Base-by-base conservation (phyloP, 2,888 invertebrate genomes). In the Gastrophysa polygoni region DNA sequence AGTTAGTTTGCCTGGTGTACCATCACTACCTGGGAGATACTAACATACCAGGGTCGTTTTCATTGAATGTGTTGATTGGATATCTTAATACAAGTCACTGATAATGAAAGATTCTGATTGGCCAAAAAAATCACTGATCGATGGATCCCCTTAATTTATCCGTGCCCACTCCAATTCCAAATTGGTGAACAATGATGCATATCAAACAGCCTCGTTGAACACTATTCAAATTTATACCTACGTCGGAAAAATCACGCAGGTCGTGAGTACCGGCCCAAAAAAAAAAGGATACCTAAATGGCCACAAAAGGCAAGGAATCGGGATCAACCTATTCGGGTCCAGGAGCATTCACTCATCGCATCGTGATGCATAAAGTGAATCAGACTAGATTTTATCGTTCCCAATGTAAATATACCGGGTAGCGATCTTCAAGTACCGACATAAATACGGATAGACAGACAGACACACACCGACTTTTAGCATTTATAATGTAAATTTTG, bases 281-380 rank as follows among this genome's bases (percentile, higher is more conserved):
- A 56, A 56, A 38, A 49, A 44, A 28, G 16, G 32, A 28, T 28
- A 11, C 28, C 16, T 48, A 28, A 14, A 14, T 58, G 58, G 43
- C 64, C 61, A 57, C 58, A 61, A 64, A 58, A 64, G 64, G 55
- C 11, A 34, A 11, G 51, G 58, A 50, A 56, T 29, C 44, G 48
- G 50, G 59, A 48, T 52, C 47, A 56, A 48, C 48, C 56, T 52
- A 64, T 64, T 64, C 52, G 57, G 52, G 47, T 59, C 51, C 60
- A 64, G 60, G 58, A 64, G 64, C 61, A 61, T 64, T 68, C 64
- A 58, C 66, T 68, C 68, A 66, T 64, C 57, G 60, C 55, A 61
- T 68, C 68, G 68, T 68, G 68, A 68, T 62, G 64, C 68, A 66
- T 68, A 68, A 66, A 68, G 64, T 68, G 58, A 68, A 63, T 68